phyloP scores from a whole-genome alignment of 2,113 vertebrate species.

The Hucho hucho region DNA sequence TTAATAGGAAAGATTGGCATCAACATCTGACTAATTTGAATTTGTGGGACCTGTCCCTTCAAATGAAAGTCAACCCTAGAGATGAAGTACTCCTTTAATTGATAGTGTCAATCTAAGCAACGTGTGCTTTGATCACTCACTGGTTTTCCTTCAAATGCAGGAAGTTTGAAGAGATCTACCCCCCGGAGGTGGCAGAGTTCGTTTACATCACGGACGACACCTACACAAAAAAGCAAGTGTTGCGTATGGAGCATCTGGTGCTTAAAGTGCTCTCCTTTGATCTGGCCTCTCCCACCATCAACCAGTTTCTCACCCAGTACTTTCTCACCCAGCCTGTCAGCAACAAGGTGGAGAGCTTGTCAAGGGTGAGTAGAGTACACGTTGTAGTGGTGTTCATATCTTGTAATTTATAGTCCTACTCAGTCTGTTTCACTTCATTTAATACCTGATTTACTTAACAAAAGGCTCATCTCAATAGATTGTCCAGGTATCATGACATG shows the following conservation, averaged over 20 bases:
- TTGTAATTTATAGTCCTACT: background rate
- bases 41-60: too few relatives aligned
- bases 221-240: conserved; percentile 96
- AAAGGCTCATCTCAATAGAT: too few relatives aligned
- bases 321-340: conserved; percentile 78
- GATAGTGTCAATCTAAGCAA: background rate
- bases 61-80: too few relatives aligned
- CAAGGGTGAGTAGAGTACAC: conserved; percentile 79
- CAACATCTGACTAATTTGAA: too few relatives aligned
- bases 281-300: conserved; percentile 91
- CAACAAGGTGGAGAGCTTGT: conserved; percentile 83
- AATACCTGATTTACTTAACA: too few relatives aligned
- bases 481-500: too few relatives aligned
- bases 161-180: conserved; percentile 99
- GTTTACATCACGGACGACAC: conserved; percentile 99
- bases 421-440: too few relatives aligned
- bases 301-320: conserved; percentile 95
- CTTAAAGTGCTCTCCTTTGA: conserved; percentile 97
- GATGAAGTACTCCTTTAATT: background rate
- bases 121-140: background rate
- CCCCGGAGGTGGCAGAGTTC: conserved; percentile 96
- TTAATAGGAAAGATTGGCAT: too few relatives aligned
- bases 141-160: conserved; percentile 59
- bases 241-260: conserved; percentile 96
- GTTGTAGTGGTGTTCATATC: background rate